phyloP scores from a whole-genome alignment of 1,140 invertebrate genomes.

The Anadara kagoshimensis region DNA sequence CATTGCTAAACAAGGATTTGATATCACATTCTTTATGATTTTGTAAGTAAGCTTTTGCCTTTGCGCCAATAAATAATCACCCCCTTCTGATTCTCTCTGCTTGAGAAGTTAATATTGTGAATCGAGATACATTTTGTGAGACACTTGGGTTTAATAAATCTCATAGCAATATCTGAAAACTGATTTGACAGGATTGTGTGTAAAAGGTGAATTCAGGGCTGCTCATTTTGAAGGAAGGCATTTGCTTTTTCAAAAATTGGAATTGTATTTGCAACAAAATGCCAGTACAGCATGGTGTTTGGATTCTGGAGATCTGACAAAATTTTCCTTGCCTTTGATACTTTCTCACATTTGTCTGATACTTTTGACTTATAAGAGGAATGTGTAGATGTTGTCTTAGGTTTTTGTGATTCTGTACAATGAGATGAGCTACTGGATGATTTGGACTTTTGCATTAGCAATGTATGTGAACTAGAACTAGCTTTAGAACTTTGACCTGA shows the following conservation, averaged over 20 bases:
- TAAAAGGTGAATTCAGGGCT: neutral
- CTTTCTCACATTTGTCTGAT: neutral
- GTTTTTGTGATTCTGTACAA: too few species aligned
- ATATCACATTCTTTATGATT: neutral
- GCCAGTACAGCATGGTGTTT: neutral
- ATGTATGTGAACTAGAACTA: too few species aligned
- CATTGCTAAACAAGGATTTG: neutral
- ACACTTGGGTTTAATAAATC: conserved; percentile 3
- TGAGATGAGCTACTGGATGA: too few species aligned
- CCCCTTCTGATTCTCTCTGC: neutral
- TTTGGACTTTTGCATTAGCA: too few species aligned
- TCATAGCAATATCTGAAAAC: neutral
- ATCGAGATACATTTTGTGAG: neutral
- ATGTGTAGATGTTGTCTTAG: too few species aligned
- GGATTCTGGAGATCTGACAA: neutral
- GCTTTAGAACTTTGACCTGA: too few species aligned
- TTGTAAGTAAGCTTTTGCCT: neutral
- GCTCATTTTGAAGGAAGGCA: conserved; percentile 2
- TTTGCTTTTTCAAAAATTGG: too few species aligned
- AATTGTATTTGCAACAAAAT: neutral
- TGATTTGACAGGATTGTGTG: neutral
- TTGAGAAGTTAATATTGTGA: conserved; percentile 1
- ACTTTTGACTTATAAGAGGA: too few species aligned
- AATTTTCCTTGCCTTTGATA: conserved; percentile 2
- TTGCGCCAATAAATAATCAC: neutral